phyloP scores from a whole-genome alignment of 2,888 invertebrate species.

The Polietes domitor region DNA sequence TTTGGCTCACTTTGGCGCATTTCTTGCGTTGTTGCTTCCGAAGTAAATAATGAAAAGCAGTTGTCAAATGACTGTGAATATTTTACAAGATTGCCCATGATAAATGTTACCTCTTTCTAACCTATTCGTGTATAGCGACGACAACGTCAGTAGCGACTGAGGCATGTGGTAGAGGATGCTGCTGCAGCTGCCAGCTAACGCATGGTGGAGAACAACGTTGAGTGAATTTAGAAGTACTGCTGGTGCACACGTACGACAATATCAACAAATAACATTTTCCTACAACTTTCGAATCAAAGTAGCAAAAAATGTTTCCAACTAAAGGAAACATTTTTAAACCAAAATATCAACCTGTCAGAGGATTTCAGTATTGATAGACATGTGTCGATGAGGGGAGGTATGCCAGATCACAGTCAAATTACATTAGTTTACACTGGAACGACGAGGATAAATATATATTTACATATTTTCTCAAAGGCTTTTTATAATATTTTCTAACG shows the following conservation, averaged over 20 bases:
- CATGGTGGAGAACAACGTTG: too few relatives aligned
- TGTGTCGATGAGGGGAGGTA: too few relatives aligned
- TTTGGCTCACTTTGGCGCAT: slow-evolving; percentile 17
- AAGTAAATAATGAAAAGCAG: slow-evolving; percentile 47
- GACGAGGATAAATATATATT: too few relatives aligned
- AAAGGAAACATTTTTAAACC: background rate
- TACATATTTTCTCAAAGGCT: too few relatives aligned
- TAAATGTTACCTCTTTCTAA: slow-evolving; percentile 31
- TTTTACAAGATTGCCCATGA: slow-evolving; percentile 39
- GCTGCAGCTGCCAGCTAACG: too few relatives aligned
- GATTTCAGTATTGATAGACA: background rate
- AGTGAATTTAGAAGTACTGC: background rate
- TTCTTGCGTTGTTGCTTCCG: slow-evolving; percentile 28
- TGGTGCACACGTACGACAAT: slow-evolving; percentile 27
- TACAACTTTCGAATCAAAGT: slow-evolving; percentile 1
- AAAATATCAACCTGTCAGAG: background rate
- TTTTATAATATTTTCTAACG: too few relatives aligned
- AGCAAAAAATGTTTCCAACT: background rate
- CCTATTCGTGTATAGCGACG: background rate
- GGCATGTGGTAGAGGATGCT: too few relatives aligned
- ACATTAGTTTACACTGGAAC: too few relatives aligned
- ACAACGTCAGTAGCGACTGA: background rate
- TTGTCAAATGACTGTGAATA: slow-evolving; percentile 39
- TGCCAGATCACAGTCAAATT: too few relatives aligned
- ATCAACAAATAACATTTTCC: slow-evolving; percentile 35